Evolutionary conservation across 2,888 invertebrate genomes (phyloP).

Genomic region (Agrotis exclamationis): DNA sequence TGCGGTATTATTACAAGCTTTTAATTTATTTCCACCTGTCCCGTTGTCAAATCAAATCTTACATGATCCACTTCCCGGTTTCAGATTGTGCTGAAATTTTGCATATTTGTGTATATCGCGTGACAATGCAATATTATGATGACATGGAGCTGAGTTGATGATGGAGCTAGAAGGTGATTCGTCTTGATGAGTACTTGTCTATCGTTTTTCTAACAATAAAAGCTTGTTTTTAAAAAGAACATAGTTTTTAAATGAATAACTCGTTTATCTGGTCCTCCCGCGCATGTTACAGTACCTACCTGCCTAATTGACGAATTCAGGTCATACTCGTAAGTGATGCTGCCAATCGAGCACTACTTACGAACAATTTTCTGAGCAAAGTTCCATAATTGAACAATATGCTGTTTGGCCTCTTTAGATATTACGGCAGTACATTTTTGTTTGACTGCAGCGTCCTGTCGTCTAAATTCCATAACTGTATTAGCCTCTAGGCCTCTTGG

Average conservation of each 20-base stretch:
- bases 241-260: too few species aligned
- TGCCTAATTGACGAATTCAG: constrained; percentile 46
- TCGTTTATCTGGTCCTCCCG: constrained; percentile 1
- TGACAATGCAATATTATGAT: too few species aligned
- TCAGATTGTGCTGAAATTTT: too few species aligned
- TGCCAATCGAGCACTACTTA: constrained; percentile 34
- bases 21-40: too few species aligned
- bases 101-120: too few species aligned
- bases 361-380: constrained; percentile 34
- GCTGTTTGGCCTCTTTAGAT: not conserved
- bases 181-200: too few species aligned
- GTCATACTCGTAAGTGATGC: constrained; percentile 31
- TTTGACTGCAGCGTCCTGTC: not conserved
- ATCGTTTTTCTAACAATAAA: too few species aligned
- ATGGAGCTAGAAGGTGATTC: too few species aligned
- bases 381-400: not conserved
- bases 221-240: too few species aligned
- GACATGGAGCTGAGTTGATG: too few species aligned
- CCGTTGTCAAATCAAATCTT: too few species aligned
- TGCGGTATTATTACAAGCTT: not conserved
- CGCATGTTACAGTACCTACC: constrained; percentile 10
- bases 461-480: not conserved
- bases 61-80: too few species aligned
- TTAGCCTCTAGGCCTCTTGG: not conserved
- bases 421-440: not conserved